A percentile compares a stretch with the other conserved stretches of the same genome.
These are phyloP conservation scores for Myxocyprinus asiaticus DNA, from an alignment of 2,113 vertebrate genomes.

Conservation along the genomic window DNA sequence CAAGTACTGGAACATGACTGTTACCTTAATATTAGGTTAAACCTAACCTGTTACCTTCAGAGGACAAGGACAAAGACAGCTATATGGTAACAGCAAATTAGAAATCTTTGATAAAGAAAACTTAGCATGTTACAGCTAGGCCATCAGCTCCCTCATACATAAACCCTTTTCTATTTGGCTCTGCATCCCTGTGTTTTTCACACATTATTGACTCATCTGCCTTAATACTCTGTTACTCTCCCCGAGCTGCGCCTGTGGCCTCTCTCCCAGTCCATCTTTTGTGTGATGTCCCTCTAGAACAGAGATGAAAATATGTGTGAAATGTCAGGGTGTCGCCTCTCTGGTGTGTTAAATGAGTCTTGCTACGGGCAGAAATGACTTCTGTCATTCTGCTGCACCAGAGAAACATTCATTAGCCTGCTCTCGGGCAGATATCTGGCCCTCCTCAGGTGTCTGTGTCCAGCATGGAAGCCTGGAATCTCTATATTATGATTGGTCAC, in stretches of 20 bases:
- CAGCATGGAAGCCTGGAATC: too few relatives aligned
- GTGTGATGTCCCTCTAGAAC: too few relatives aligned
- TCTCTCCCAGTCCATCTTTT: not conserved
- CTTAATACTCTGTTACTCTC: slow-evolving; percentile 1
- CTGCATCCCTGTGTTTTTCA: slow-evolving; percentile 6
- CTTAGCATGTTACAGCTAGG: not conserved
- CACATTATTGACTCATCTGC: slow-evolving; percentile 21
- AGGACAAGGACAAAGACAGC: not conserved
- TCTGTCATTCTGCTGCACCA: not conserved
- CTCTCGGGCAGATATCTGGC: not conserved
- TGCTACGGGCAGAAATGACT: not conserved
- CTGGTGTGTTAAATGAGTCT: not conserved
- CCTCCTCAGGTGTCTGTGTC: not conserved
- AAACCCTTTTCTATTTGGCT: not conserved
- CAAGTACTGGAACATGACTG: not conserved
- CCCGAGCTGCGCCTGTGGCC: not conserved
- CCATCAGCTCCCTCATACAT: slow-evolving; percentile 26
- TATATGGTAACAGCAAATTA: not conserved
- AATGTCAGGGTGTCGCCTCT: slow-evolving; percentile 29
- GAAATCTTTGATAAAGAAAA: not conserved
- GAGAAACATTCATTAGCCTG: not conserved
- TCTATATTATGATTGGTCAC: too few relatives aligned
- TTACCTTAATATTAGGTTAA: not conserved
- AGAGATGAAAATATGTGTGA: not conserved
- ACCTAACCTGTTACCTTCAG: not conserved